Base-by-base conservation (phyloP, 1,140 invertebrate species). In the Hyles vespertilio region DNA sequence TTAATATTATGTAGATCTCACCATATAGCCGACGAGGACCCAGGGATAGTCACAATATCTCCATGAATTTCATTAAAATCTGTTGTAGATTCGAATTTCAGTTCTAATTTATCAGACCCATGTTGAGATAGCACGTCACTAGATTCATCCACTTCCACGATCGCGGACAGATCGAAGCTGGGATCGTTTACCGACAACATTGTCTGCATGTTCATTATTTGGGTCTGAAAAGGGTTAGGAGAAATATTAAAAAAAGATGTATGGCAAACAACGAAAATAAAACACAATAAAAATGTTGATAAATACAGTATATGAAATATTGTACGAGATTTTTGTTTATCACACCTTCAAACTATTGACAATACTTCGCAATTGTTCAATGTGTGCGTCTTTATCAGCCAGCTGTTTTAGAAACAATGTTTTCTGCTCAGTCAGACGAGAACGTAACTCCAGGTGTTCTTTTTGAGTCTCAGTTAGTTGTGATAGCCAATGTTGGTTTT, bases 141-240 rank as follows among this genome's bases (percentile, higher is more conserved):
- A 3, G 67, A 63, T 67, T 89, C 89, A 7, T 90, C 89, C 0
- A 87, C 74, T 58, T 89, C 87, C 1, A 89, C 81, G 46, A 89
- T 89, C 1, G 84, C 81, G 0, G 87, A 87, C 2, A 90, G 59
- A 62, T 90, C 87, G 53, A 90, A 89, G 51, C 84, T 85, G 4
- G 87, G 87, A 58, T 89, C 89, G 40, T 79, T 81, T 51, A 79
- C 72, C 3, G 88, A 77, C 10, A 89, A 67, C 67, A 89, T 72
- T 0, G 81, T 82, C 65, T 89, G 87, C 74, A 90, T 81, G 51
- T 81, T 89, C 58, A 88, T 67, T 58, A 90, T 73, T 78, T 89
- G 87, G 5, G 79, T 80, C 89, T 90, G 63, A 44, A 83, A 87
- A 52, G 8, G 43, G 62, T 40, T 22, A 22, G 2, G 22, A 22